phyloP scores from a whole-genome alignment of 2,797 vertebrate species.

The Thalassophryne amazonica region DNA sequence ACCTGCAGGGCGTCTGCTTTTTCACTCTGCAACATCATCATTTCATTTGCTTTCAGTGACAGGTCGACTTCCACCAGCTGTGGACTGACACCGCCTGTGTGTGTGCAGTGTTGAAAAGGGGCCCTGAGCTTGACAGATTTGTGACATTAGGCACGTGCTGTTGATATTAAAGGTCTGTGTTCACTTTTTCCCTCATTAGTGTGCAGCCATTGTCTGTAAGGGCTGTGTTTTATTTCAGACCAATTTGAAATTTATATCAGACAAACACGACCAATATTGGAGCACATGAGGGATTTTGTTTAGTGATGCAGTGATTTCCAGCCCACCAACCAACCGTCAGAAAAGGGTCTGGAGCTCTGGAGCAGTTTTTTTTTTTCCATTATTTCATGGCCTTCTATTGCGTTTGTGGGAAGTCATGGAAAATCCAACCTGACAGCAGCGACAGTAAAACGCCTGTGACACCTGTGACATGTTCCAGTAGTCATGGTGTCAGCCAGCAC shows the following conservation, averaged over 20 bases:
- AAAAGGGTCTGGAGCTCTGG: conserved; percentile 42
- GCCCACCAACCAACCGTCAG: conserved; percentile 44
- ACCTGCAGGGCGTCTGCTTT: conserved; percentile 11
- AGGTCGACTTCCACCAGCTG: conserved; percentile 12
- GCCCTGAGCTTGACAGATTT: conserved; percentile 31
- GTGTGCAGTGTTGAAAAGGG: conserved; percentile 19
- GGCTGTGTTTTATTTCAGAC: conserved; percentile 33
- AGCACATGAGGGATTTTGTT: conserved; percentile 47
- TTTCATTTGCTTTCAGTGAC: conserved; percentile 34
- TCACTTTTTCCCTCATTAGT: conserved; percentile 65
- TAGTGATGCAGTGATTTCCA: conserved; percentile 43
- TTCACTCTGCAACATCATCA: conserved; percentile 13
- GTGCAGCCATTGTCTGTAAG: conserved; percentile 25
- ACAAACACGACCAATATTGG: conserved; percentile 41
- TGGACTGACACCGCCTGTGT: conserved; percentile 24
- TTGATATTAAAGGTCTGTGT: conserved; percentile 35
- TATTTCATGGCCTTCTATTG: conserved; percentile 70
- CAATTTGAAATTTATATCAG: conserved; percentile 49
- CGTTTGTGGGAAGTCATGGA: conserved; percentile 67
- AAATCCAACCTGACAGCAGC: conserved; percentile 65
- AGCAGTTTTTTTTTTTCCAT: conserved; percentile 68
- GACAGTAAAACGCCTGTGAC: conserved; percentile 69
- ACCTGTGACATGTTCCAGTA: conserved; percentile 78
- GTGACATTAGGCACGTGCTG: conserved; percentile 45
- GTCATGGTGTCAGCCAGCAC: conserved; percentile 60